Conservation (phyloP, 2,797 vertebrate species). For the Gephyroberyx darwinii region DNA sequence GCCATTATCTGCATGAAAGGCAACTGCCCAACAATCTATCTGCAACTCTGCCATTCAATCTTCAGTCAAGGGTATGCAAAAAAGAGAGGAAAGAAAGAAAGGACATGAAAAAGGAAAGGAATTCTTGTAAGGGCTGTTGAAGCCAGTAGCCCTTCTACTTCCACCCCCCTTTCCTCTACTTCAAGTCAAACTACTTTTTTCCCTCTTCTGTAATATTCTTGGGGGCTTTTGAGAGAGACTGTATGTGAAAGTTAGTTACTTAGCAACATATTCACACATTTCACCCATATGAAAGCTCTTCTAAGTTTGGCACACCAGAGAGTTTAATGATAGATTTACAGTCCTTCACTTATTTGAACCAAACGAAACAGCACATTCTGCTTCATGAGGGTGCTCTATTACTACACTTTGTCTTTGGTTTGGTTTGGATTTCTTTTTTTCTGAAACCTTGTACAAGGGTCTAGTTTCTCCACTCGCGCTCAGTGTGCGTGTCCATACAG, state of each 20-base stretch:
- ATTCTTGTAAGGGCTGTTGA: conserved; percentile 48
- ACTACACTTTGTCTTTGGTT: conserved; percentile 8
- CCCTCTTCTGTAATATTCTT: conserved; percentile 47
- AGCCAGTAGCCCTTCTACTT: conserved; percentile 27
- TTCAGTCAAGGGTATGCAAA: conserved; percentile 89
- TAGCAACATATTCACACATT: conserved; percentile 74
- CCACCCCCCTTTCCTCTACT: conserved; percentile 25
- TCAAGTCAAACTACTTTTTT: conserved; percentile 53
- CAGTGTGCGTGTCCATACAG: conserved; percentile 50
- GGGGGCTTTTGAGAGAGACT: conserved; percentile 48
- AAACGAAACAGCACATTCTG: conserved; percentile 39
- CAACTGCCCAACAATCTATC: conserved; percentile 94
- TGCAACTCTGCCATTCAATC: conserved; percentile 90
- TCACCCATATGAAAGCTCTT: conserved; percentile 52
- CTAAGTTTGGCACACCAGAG: conserved; percentile 49
- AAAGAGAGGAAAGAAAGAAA: conserved; percentile 52
- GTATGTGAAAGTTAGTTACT: conserved; percentile 64
- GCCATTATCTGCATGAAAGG: conserved; percentile 99
- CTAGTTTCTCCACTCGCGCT: conserved; percentile 30
- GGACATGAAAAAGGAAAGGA: conserved; percentile 50
- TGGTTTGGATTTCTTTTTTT: conserved; percentile 8
- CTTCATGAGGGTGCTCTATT: conserved; percentile 13
- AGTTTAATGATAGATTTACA: conserved; percentile 66
- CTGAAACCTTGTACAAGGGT: conserved; percentile 38
- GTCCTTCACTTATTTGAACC: conserved; percentile 49